These are phyloP conservation scores for Henricia sp. DNA, from an alignment of 53 echinoderm and acorn worm species.

Conservation along the genomic window DNA sequence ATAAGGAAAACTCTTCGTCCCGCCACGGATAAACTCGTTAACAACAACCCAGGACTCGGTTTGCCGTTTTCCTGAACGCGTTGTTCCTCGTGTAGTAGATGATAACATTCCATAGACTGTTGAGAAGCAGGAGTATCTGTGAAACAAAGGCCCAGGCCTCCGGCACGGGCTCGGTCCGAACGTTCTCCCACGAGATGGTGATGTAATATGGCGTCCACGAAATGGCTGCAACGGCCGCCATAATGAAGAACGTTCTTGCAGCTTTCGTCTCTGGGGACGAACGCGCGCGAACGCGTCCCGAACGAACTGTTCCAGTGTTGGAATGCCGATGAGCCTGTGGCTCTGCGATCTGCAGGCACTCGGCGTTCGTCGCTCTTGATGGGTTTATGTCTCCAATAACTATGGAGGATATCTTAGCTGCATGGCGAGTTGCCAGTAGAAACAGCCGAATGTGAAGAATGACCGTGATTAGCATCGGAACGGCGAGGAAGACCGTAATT, in stretches of 20 bases:
- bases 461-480: slow-evolving; percentile 14
- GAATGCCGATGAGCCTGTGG: not conserved
- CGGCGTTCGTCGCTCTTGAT: not conserved
- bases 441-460: not conserved
- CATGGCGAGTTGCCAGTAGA: slow-evolving; percentile 18
- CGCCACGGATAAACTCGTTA: not conserved
- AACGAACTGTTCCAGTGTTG: not conserved
- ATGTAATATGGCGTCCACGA: slow-evolving; percentile 9
- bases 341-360: too few species aligned
- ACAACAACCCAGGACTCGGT: not conserved
- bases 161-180: not conserved
- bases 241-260: slow-evolving; percentile 5
- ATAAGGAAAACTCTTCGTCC: not conserved
- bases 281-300: not conserved
- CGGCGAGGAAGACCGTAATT: not conserved
- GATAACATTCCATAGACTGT: slow-evolving; percentile 29
- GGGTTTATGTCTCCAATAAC: not conserved
- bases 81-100: slow-evolving; percentile 27
- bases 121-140: slow-evolving; percentile 11
- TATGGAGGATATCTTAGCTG: not conserved
- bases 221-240: slow-evolving; percentile 3
- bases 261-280: not conserved
- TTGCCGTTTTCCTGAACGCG: slow-evolving; percentile 19
- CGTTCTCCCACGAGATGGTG: slow-evolving; percentile 20
- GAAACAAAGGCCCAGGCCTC: not conserved